These are phyloP conservation scores for Bufo bufo DNA, from an alignment of 2,113 vertebrate species.

Conservation along the genomic window DNA sequence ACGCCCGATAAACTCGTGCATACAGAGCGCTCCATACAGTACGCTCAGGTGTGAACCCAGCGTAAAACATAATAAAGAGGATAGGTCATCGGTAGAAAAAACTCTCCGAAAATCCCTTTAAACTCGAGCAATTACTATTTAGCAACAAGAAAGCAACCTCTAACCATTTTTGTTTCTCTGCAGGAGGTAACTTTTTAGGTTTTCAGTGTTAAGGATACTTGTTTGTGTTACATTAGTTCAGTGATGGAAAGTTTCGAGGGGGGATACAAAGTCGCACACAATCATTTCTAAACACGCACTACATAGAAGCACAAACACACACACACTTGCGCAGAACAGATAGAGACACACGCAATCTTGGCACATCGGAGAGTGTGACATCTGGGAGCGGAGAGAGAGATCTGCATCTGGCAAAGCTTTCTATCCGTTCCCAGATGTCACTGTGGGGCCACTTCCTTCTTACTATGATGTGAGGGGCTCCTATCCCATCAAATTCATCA, in stretches of 20 bases:
- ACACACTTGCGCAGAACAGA: constrained; percentile 45
- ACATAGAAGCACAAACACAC: not conserved
- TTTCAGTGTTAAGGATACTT: constrained; percentile 3
- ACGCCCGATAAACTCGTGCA: too few species aligned
- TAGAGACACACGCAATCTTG: constrained; percentile 58
- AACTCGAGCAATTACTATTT: not conserved
- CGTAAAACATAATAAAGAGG: too few species aligned
- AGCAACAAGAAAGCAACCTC: not conserved
- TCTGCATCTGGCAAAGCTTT: constrained; percentile 53
- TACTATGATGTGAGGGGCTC: constrained; percentile 55
- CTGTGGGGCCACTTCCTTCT: constrained; percentile 58
- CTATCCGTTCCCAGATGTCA: constrained; percentile 55
- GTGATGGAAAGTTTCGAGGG: not conserved
- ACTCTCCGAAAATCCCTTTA: too few species aligned
- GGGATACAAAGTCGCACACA: constrained; percentile 7
- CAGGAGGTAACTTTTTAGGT: not conserved
- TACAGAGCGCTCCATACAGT: too few species aligned
- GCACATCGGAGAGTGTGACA: constrained; percentile 57
- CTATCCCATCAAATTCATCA: constrained; percentile 56
- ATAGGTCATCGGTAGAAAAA: too few species aligned
- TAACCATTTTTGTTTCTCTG: not conserved
- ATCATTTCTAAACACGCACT: constrained; percentile 5
- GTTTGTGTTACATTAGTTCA: not conserved
- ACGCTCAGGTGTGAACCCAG: too few species aligned
- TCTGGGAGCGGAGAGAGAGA: constrained; percentile 57